Percentiles rank a stretch among this genome's conserved stretches.
These are phyloP conservation scores for Trinorchestia longiramus DNA, from an alignment of 1,140 invertebrate species.

Conservation along the genomic window DNA sequence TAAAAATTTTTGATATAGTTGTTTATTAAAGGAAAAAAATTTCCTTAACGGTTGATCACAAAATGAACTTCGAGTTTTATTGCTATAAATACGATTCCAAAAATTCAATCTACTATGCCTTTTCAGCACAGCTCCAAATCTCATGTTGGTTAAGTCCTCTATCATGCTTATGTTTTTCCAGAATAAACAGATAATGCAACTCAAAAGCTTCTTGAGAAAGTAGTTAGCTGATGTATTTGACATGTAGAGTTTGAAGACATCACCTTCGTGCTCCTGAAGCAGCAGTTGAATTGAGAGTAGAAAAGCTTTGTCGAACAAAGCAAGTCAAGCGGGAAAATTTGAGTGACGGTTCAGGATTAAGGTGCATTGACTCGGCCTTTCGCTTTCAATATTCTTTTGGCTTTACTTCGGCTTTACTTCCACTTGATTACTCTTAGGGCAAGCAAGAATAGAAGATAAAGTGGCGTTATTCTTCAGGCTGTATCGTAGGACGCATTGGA, in stretches of 20 bases:
- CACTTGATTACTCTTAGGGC: constrained; percentile 49
- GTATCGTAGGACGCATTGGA: constrained; percentile 40
- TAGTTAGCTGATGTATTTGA: background rate
- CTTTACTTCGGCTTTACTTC: constrained; percentile 51
- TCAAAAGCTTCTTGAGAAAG: background rate
- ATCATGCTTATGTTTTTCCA: too few relatives aligned
- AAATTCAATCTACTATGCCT: too few relatives aligned
- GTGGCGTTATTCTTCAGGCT: constrained; percentile 46
- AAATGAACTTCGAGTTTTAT: too few relatives aligned
- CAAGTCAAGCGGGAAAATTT: constrained; percentile 51
- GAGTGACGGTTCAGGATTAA: constrained; percentile 48
- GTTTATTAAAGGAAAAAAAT: too few relatives aligned
- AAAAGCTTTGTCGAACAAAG: background rate
- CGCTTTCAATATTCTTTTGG: constrained; percentile 37
- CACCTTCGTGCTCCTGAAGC: background rate
- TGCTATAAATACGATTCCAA: too few relatives aligned
- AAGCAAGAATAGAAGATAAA: constrained; percentile 43
- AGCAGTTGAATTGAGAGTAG: background rate
- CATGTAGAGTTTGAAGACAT: background rate
- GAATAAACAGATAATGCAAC: too few relatives aligned
- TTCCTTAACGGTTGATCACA: too few relatives aligned
- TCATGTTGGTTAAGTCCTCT: too few relatives aligned
- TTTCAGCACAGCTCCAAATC: too few relatives aligned
- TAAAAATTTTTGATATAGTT: too few relatives aligned
- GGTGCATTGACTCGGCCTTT: constrained; percentile 48